A percentile compares a stretch with the other conserved stretches of the same genome.
Evolutionary conservation across 1,140 invertebrate genomes (phyloP).

Genomic region (Drosophila tani): DNA sequence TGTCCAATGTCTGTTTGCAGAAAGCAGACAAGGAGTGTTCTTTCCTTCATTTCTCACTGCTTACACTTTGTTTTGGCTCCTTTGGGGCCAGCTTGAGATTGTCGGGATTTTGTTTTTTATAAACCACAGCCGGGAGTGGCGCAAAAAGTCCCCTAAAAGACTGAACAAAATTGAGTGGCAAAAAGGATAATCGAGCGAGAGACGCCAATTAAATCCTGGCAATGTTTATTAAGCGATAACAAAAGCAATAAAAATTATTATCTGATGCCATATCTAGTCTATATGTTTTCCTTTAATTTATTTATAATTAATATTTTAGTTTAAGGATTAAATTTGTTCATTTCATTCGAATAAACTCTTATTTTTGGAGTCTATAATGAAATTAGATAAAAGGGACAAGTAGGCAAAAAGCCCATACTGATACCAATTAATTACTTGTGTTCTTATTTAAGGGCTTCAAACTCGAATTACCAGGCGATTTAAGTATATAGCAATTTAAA

Average conservation of each 20-base stretch:
- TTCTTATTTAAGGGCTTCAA: slow-evolving; percentile 27
- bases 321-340: background rate
- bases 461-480: slow-evolving; percentile 28
- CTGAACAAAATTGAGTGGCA: slow-evolving; percentile 15
- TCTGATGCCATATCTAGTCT: background rate
- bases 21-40: slow-evolving; percentile 49
- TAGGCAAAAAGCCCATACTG: background rate
- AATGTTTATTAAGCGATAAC: slow-evolving; percentile 21
- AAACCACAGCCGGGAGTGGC: slow-evolving; percentile 36
- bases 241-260: background rate
- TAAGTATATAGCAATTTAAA: slow-evolving; percentile 10
- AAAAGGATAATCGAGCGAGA: slow-evolving; percentile 4
- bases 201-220: slow-evolving; percentile 6
- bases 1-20: slow-evolving; percentile 42
- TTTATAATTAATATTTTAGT: background rate
- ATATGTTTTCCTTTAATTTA: background rate
- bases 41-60: slow-evolving; percentile 17
- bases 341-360: too few species aligned
- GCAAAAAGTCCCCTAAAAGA: slow-evolving; percentile 5
- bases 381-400: background rate
- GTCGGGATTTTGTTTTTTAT: slow-evolving; percentile 58
- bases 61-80: slow-evolving; percentile 12
- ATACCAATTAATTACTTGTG: slow-evolving; percentile 19
- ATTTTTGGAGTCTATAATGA: too few species aligned
- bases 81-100: slow-evolving; percentile 24